Conservation (phyloP, 92 coral and sea anemone genomes). For the Porites rus region DNA sequence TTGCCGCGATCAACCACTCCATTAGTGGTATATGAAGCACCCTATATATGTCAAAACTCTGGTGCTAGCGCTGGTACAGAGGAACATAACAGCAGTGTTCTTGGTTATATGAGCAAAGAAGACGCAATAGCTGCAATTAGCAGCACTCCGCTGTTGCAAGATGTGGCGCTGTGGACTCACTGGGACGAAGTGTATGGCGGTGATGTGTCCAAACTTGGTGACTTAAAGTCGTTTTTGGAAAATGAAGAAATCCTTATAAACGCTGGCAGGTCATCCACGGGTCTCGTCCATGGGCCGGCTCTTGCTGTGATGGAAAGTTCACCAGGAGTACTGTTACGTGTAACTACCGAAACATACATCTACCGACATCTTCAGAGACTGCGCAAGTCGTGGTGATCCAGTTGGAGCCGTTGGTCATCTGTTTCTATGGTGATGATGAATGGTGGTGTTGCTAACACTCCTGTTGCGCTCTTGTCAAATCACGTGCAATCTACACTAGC, state of each 20-base stretch:
- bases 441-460: constrained; percentile 83
- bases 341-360: constrained; percentile 76
- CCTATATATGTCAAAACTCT: constrained; percentile 53
- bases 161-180: constrained; percentile 76
- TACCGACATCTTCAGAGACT: constrained; percentile 56
- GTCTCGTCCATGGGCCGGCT: background rate
- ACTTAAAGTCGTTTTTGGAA: constrained; percentile 75
- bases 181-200: constrained; percentile 81
- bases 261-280: constrained; percentile 9
- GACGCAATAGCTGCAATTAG: constrained; percentile 74
- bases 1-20: constrained; percentile 8
- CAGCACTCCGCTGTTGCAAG: constrained; percentile 80
- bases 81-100: constrained; percentile 54
- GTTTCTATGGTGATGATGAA: constrained; percentile 85
- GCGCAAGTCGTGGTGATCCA: constrained; percentile 62
- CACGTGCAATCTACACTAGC: constrained; percentile 78
- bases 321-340: constrained; percentile 65
- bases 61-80: background rate
- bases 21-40: constrained; percentile 66
- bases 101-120: constrained; percentile 72
- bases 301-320: constrained; percentile 71
- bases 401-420: constrained; percentile 84
- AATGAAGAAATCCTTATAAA: constrained; percentile 45
- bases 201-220: constrained; percentile 68
- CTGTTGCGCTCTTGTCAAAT: constrained; percentile 81